Conservation (phyloP, 2,797 vertebrate species). For the Poeciliopsis presidionis region DNA sequence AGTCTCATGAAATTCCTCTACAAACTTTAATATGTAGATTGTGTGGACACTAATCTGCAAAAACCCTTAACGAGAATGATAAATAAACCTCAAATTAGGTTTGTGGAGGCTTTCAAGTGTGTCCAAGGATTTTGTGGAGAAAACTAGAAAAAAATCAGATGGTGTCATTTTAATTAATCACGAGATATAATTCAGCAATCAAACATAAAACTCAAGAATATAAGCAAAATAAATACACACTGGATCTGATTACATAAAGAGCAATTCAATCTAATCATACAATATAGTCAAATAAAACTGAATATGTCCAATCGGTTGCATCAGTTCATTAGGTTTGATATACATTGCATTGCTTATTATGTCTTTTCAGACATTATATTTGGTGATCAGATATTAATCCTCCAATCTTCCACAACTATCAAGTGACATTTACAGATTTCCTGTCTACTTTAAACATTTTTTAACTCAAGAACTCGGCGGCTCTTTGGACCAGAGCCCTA, state of each 20-base stretch:
- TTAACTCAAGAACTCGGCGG: too few species aligned
- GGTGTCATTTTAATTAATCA: slow-evolving; percentile 9
- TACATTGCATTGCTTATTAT: too few species aligned
- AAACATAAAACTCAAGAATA: neutral
- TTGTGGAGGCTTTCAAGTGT: slow-evolving; percentile 7
- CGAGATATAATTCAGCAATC: neutral
- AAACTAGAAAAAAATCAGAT: neutral
- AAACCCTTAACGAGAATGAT: slow-evolving; percentile 5
- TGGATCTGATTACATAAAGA: neutral
- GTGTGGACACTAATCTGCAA: slow-evolving; percentile 6
- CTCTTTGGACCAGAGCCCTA: too few species aligned
- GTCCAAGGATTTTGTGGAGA: slow-evolving; percentile 15
- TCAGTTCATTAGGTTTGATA: neutral
- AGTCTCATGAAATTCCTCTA: slow-evolving; percentile 3
- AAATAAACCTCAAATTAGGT: slow-evolving; percentile 1
- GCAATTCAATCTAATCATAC: neutral
- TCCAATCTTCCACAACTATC: too few species aligned
- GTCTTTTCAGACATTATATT: too few species aligned
- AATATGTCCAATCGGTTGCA: neutral
- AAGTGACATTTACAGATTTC: too few species aligned
- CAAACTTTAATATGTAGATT: slow-evolving; percentile 9
- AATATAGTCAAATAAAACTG: neutral
- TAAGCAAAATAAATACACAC: neutral
- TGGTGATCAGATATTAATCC: too few species aligned
- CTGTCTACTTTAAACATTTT: too few species aligned